A percentile compares a stretch with the other conserved stretches of the same genome.
Evolutionary conservation across 2,113 vertebrate species (phyloP).

Genomic region (Urocitellus parryii): DNA sequence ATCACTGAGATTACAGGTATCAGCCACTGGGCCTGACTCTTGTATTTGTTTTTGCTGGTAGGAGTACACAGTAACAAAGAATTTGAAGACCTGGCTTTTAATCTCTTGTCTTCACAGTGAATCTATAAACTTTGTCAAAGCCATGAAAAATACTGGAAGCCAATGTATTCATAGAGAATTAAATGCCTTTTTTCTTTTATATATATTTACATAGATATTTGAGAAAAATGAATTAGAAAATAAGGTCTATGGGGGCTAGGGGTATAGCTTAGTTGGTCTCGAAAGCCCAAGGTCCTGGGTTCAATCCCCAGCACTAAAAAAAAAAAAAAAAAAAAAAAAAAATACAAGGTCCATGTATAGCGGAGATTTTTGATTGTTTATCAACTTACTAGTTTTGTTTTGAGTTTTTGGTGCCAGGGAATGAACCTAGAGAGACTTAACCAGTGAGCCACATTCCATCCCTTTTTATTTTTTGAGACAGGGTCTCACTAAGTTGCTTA

Average conservation of each 20-base stretch:
- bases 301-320: too few species aligned
- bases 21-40: background rate
- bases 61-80: background rate
- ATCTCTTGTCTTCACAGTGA: background rate
- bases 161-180: background rate
- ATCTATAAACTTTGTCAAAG: background rate
- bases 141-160: background rate
- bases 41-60: background rate
- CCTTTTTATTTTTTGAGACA: too few species aligned
- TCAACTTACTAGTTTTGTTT: background rate
- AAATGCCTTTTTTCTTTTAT: background rate
- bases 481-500: too few species aligned
- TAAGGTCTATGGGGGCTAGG: background rate
- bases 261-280: too few species aligned
- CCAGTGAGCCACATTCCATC: too few species aligned
- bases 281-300: too few species aligned
- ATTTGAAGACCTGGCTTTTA: background rate
- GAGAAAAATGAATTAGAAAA: background rate
- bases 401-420: too few species aligned
- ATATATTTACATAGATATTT: background rate
- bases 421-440: too few species aligned
- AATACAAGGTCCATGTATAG: background rate
- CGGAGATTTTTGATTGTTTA: background rate
- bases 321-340: too few species aligned
- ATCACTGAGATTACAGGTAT: too few species aligned